phyloP scores from a whole-genome alignment of 2,797 vertebrate genomes.

The Carduelis carduelis region DNA sequence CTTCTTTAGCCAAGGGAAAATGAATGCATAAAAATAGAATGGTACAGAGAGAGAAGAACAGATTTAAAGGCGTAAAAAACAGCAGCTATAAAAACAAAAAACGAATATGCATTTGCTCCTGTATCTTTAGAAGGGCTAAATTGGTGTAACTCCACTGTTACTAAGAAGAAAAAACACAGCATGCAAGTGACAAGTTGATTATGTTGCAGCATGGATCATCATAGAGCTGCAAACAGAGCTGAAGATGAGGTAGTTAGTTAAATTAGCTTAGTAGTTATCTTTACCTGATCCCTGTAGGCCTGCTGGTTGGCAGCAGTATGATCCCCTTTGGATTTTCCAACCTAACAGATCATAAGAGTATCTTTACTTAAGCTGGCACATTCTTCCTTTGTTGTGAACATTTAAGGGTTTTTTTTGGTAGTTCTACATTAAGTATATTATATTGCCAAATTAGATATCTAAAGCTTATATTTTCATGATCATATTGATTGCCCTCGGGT shows the following conservation, averaged over 20 bases:
- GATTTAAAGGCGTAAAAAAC: not conserved
- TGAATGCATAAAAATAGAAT: not conserved
- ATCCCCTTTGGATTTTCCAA: not conserved
- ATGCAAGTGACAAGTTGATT: not conserved
- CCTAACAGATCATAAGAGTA: not conserved
- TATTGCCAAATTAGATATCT: not conserved
- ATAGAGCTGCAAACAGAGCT: not conserved
- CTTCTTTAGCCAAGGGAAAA: not conserved
- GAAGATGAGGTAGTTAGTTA: not conserved
- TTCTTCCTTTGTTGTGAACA: not conserved
- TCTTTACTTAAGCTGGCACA: not conserved
- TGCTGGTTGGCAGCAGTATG: not conserved
- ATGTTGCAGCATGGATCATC: not conserved
- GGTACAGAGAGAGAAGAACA: not conserved
- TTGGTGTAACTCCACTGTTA: not conserved
- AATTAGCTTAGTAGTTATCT: not conserved
- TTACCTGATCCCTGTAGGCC: not conserved
- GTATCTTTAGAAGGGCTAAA: not conserved
- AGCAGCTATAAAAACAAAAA: not conserved
- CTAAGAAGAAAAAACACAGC: not conserved
- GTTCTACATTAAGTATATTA: not conserved
- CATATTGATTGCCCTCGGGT: not conserved
- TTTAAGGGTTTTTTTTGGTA: fast-evolving
- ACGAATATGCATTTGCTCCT: not conserved
- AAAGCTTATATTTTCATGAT: not conserved